Evolutionary conservation across 35 echinoderm and acorn worm species (phyloP), one percentile per base, ranked within the genome.

Genomic region (Apostichopus californicus): DNA sequence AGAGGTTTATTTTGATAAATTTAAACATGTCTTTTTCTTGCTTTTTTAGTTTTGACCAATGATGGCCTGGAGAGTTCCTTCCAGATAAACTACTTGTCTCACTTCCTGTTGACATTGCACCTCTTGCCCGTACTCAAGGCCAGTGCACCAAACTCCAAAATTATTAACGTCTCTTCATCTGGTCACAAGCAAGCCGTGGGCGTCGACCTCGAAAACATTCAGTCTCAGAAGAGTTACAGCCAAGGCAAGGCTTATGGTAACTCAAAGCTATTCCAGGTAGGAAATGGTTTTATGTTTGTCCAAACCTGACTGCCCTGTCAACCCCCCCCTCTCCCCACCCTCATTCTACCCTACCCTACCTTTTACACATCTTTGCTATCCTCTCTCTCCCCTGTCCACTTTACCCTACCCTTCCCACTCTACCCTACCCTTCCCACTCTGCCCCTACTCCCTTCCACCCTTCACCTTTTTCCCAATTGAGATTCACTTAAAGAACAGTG

Each of bases 101-200:
- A 92, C 56, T 92, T 92, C n/a, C 79, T 92, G 78, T 54, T 92
- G 80, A 92, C 91, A 12, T 54, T 92, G 24, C 79, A 92, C 56
- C 80, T 92, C 20, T 54, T 92, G 57, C 91, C 91, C 1, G 56
- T 92, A 8, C 79, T 92, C 9, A 92, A 92, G 73, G 78, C 91
- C 66, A 83, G 78, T 64, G 90, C 34, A n/a, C 78, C 78, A 68
- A 71, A 71, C 78, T 54, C 66, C 59, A 81, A 64, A 20, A 84
- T 92, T 20, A 73, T 92, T 60, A 92, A 92, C 71, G 79, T 92
- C 10, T 83, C 91, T 17, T 92, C 91, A 5, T 55, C 25, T 9
- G 80, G 21, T 15, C 91, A 92, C 73, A 79, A 77, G 54, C 8
- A 7, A 15, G 78, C 18, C 18, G 79, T 72, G 5, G 73, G 77